Evolutionary conservation across 2,797 vertebrate species (phyloP), one percentile per base, ranked within the genome.

Genomic region (Nyctibius grandis): DNA sequence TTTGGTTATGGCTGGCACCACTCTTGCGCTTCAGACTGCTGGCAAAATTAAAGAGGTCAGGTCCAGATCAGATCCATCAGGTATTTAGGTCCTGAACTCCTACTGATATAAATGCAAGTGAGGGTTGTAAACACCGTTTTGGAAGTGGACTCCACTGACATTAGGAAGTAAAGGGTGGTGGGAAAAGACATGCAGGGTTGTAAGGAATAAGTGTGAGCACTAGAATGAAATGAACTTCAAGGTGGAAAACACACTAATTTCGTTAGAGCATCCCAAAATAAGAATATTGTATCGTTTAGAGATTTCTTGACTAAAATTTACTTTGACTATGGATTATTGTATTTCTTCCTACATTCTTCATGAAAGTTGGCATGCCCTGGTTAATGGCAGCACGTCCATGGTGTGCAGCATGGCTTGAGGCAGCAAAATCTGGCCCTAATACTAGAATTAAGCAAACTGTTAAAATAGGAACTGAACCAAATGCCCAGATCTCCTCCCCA

Each of bases 381-480:
- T 87, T 85, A 87, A 79, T 70, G 76, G 86, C 77, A 94, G 38
- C 40, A 69, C n/a, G 89, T 91, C 31, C 45, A 76, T 1, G 5
- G n/a, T 33, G 13, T 47, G 68, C 56, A 84, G 53, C 25, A 74
- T 29, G 56, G 45, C 42, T 28, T 25, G 9, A 93, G 44, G 75
- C 61, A 84, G 65, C 33, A 86, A 95, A 90, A 88, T 75, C 34
- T 90, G 82, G 69, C 79, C 47, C n/a, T 67, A 86, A 73, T 29
- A 63, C 44, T 38, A 48, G 28, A 84, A 57, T 85, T 84, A 95
- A 91, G 76, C 34, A 92, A 95, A 94, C 94, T 93, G 85, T 96
- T 95, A 95, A 95, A 96, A 88, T 5, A 95, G 91, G 88, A 96
- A 90, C 44, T 14, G 67, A 86, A 93, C 80, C 93, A 96, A 91